phyloP scores from a whole-genome alignment of 1,140 invertebrate species.

The Venturia canescens region DNA sequence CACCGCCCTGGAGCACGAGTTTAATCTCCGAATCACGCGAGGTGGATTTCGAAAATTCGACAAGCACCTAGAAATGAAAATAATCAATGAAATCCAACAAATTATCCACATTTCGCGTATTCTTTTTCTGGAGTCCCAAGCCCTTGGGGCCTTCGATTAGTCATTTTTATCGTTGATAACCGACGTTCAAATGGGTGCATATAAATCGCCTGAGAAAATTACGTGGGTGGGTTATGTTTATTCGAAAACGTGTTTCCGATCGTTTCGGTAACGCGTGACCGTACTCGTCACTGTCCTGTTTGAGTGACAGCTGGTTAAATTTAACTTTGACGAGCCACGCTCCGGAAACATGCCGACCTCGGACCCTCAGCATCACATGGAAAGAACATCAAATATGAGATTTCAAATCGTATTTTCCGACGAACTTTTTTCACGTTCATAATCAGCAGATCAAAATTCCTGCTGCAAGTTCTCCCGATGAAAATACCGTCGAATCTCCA shows the following conservation, averaged over 20 bases:
- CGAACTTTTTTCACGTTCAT: not conserved
- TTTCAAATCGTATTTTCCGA: not conserved
- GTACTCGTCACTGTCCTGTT: not conserved
- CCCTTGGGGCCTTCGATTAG: no score
- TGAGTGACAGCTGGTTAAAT: constrained; percentile 58
- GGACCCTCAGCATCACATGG: not conserved
- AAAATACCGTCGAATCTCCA: constrained; percentile 50
- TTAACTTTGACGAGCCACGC: constrained; percentile 54
- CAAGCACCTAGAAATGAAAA: not conserved
- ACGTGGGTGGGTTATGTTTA: constrained; percentile 36
- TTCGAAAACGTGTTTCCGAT: constrained; percentile 42
- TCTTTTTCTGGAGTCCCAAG: no score
- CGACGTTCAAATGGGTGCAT: constrained; percentile 10
- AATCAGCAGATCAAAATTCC: not conserved
- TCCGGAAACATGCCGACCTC: not conserved
- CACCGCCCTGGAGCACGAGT: not conserved
- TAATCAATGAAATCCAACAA: no score
- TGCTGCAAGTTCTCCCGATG: constrained; percentile 26
- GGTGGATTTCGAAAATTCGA: not conserved
- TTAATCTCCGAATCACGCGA: constrained; percentile 28
- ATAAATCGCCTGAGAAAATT: constrained; percentile 34
- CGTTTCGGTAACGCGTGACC: not conserved
- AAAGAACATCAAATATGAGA: not conserved
- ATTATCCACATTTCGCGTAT: not conserved
- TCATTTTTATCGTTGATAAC: not conserved